A percentile compares a stretch with the other conserved stretches of the same genome.
Conservation (phyloP, 2,797 vertebrate genomes). For the Dicrostonyx torquatus region DNA sequence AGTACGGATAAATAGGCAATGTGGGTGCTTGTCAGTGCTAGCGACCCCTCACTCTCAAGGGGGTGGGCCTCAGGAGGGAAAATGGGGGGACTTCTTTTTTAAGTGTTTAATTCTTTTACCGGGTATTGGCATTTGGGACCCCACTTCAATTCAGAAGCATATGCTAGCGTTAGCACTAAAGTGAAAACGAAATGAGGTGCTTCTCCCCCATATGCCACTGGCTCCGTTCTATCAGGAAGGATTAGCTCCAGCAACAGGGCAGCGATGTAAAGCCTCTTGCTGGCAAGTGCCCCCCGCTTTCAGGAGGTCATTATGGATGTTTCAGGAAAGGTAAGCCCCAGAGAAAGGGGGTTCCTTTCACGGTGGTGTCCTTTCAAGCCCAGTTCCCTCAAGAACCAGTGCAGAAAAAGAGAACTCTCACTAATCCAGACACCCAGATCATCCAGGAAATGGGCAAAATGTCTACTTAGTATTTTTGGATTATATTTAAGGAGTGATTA, state of each 20-base stretch:
- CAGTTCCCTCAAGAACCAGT: background rate
- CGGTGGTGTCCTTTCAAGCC: background rate
- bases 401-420: background rate
- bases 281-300: background rate
- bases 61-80: conserved; percentile 70
- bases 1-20: conserved; percentile 80
- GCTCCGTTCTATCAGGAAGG: conserved; percentile 60
- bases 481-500: conserved; percentile 40
- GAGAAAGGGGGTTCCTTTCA: background rate
- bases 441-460: conserved; percentile 15
- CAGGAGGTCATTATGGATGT: background rate
- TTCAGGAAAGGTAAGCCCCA: conserved; percentile 16
- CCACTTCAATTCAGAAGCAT: conserved; percentile 81
- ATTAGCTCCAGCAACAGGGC: background rate
- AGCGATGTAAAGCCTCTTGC: background rate
- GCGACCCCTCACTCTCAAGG: conserved; percentile 81
- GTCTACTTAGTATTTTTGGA: background rate
- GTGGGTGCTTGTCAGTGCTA: conserved; percentile 77
- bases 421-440: background rate
- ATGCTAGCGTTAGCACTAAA: conserved; percentile 78
- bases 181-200: conserved; percentile 63
- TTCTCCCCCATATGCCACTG: conserved; percentile 71
- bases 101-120: conserved; percentile 80
- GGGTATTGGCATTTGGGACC: conserved; percentile 81
- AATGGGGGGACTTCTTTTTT: conserved; percentile 58